Base-by-base conservation (phyloP, 2,113 vertebrate genomes). In the Regulus satrapa region DNA sequence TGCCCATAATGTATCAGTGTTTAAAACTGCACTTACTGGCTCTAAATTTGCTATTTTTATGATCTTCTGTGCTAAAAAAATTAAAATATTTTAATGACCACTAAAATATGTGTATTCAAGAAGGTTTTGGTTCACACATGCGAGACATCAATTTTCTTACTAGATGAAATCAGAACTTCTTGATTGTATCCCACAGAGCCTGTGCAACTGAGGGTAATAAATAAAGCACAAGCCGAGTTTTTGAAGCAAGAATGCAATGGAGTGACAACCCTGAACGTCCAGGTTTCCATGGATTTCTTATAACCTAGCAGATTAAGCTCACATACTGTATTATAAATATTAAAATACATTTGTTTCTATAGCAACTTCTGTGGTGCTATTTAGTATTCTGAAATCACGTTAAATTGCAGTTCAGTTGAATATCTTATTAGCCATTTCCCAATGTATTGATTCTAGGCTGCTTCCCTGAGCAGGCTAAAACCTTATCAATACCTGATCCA, bases 301-400 rank as follows among this genome's bases (percentile, higher is more conserved):
- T 20, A 89, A 55, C 20, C 29, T 43, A 40, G 40, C 6, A 10
- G 51, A 81, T 92, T 59, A 81, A 41, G 14, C n/a, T 94, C 34
- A 40, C 16, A 15, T 32, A 52, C 63, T 46, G 6, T 92, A 58
- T 52, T 49, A 66, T 76, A 85, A 78, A 74, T 87, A 91, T 49
- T 75, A 61, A 84, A 85, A 84, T 78, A 29, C 20, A 56, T 82
- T 83, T 79, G 91, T 95, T 96, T 92, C 91, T 92, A 91, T 95
- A 82, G 94, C 73, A 96, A 94, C 89, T 85, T 77, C 69, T 48
- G 15, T 88, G 36, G 10, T 56, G 36, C 69, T 75, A 41, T 38
- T 26, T 41, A 55, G 24, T 64, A 51, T 52, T 94, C 73, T 81
- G 87, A 81, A 82, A 72, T 56, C 18, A 24, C 28, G 17, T 28